Evolutionary conservation across 2,113 vertebrate species (phyloP), one percentile per base, ranked within the genome.

Genomic region (Colius striatus): DNA sequence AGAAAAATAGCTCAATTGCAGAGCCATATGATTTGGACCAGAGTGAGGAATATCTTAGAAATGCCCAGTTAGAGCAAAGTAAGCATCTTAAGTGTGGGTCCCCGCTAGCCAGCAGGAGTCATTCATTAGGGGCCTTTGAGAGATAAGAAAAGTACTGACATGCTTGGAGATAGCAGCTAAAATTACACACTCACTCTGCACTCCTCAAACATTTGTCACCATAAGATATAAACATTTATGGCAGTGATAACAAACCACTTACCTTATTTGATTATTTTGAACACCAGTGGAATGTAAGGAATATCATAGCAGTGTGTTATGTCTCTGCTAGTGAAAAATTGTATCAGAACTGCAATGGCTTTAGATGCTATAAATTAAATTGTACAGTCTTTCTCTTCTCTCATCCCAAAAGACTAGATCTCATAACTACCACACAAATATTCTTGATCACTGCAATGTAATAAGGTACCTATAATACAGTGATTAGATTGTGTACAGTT

Each of bases 191-290:
- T 84, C 92, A 82, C 80, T 89, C 71, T 65, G 95, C 80, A 70
- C 89, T 92, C 77, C 90, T 92, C 29, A 26, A 75, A 65, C 92
- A 94, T 96, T 91, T 95, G 94, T 97, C 97, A 98, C 74, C 58
- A 16, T 6, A 81, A 90, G 67, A 93, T 55, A 68, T 77, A 97
- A 98, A 98, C 95, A 97, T 95, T 97, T 97, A 76, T 94, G 93
- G 84, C 89, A 96, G 73, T 82, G 71, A 95, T 95, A 97, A 92
- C 95, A 97, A 98, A 95, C 4, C 67, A 87, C 75, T 96, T 83
- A 80, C 83, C 81, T 96, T 87, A 94, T 95, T 94, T 96, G 94
- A 81, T 65, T 89, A 60, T 81, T 96, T 22, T 70, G 87, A 97
- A 68, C 53, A 34, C 18, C 83, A 54, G 25, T 83, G 89, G 79